Conservation (phyloP, 2,888 invertebrate genomes). For the Neocrepidodera transversa region DNA sequence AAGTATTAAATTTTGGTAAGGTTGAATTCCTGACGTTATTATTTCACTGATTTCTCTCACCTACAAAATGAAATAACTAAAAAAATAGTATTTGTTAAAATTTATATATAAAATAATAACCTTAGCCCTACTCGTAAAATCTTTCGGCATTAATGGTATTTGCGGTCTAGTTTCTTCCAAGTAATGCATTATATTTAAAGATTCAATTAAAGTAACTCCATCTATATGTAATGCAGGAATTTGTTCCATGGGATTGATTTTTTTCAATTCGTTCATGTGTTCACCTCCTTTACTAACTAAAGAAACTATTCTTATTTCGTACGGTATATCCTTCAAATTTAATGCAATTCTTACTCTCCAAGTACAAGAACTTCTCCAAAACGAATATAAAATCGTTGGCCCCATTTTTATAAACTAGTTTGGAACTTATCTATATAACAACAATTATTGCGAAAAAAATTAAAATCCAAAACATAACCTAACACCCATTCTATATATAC, state of each 20-base stretch:
- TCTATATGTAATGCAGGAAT: conserved; percentile 89
- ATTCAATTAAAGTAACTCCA: conserved; percentile 75
- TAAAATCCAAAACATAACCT: too few species aligned
- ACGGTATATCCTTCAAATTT: conserved; percentile 92
- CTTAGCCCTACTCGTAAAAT: conserved; percentile 86
- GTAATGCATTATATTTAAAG: conserved; percentile 91
- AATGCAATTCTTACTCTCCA: conserved; percentile 92
- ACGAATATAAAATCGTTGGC: conserved; percentile 81
- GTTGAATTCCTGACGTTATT: conserved; percentile 94
- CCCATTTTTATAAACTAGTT: not conserved
- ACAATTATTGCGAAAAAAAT: too few species aligned
- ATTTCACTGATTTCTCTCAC: conserved; percentile 86
- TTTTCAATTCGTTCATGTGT: conserved; percentile 87
- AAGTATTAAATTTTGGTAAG: conserved; percentile 90
- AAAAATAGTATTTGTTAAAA: not conserved
- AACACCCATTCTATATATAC: too few species aligned
- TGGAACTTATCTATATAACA: too few species aligned
- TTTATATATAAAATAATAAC: conserved; percentile 60
- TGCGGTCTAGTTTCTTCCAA: conserved; percentile 91
- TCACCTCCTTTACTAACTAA: conserved; percentile 76
- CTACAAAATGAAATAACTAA: conserved; percentile 55
- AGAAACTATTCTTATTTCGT: conserved; percentile 88
- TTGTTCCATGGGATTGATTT: conserved; percentile 93
- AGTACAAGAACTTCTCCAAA: conserved; percentile 93
- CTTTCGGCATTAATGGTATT: conserved; percentile 85